These are phyloP conservation scores for Schmidtea mediterranea DNA, from an alignment of 1,140 invertebrate genomes.

Conservation along the genomic window DNA sequence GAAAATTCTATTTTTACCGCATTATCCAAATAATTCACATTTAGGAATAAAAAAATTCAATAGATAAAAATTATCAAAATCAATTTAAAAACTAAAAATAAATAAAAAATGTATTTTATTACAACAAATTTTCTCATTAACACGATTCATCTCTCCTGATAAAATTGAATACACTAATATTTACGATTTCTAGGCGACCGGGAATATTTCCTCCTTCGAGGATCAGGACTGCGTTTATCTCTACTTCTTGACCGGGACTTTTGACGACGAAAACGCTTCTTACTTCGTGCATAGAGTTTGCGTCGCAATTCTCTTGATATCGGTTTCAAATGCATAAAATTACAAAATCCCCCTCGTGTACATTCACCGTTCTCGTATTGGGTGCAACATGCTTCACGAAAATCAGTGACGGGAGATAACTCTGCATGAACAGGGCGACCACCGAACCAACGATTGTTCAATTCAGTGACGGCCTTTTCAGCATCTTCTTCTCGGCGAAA, in stretches of 20 bases:
- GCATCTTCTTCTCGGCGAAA: slow-evolving; percentile 94
- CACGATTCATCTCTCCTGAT: too few species aligned
- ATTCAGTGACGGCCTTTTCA: slow-evolving; percentile 70
- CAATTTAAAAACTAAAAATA: too few species aligned
- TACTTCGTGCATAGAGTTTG: slow-evolving; percentile 9
- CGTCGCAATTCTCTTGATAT: slow-evolving; percentile 65
- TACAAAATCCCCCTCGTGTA: slow-evolving; percentile 87
- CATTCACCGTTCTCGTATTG: slow-evolving; percentile 92
- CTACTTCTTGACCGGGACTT: neutral
- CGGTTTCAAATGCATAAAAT: slow-evolving; percentile 97
- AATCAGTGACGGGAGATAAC: slow-evolving; percentile 88
- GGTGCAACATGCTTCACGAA: slow-evolving; percentile 86
- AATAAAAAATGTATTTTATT: too few species aligned
- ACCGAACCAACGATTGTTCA: slow-evolving; percentile 96
- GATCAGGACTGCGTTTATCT: too few species aligned
- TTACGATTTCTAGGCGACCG: too few species aligned
- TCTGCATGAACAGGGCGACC: slow-evolving; percentile 90
- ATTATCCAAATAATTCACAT: too few species aligned
- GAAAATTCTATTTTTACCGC: too few species aligned
- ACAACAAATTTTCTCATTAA: too few species aligned
- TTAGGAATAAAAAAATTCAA: too few species aligned
- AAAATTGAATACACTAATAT: too few species aligned
- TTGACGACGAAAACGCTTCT: neutral
- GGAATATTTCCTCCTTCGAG: too few species aligned
- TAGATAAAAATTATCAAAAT: too few species aligned